Base-by-base conservation (phyloP, 2,888 invertebrate genomes). In the Invenusta paracnida region DNA sequence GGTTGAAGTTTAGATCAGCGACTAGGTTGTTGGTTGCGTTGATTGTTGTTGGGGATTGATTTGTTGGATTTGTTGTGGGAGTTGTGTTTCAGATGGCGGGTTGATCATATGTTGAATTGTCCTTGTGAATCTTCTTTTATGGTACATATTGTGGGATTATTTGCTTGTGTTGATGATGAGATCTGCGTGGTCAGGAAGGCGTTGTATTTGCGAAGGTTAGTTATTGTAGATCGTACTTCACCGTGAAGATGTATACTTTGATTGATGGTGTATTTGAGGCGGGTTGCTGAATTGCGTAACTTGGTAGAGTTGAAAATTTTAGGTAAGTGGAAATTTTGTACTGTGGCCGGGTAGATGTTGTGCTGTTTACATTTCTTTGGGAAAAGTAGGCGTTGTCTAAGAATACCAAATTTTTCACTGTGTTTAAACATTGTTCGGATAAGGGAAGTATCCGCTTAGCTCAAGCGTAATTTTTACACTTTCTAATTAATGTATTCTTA, bases 221-320 rank as follows among this genome's bases (percentile, higher is more conserved):
- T 73, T 73, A 73, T 73, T 25, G 73, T 73, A 73, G 17, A 73
- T 73, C 73, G 73, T 73, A 73, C 27, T n/a, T 73, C 73, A 73
- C 27, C 73, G 73, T 13, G 73, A 73, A 73, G 73, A 73, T 73
- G 73, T 23, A 48, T 48, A 48, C 48, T 48, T 48, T 48, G 48
- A 48, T 48, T 48, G 48, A 48, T 48, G 48, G 48, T 48, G 48
- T 48, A 5, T 17, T 48, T 48, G 17, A 48, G 5, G 48, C 5
- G 48, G 48, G 17, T 48, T 48, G 48, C 48, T 48, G 48, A 48
- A 48, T 48, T 48, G 48, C 11, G 48, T 48, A 48, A 17, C 48
- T 48, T 48, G 48, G 48, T 48, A 48, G 48, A 48, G 48, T 48
- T 48, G 48, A 11, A 48, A 5, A 48, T 48, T 48, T 48, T 5